Evolutionary conservation across 2,888 invertebrate species (phyloP).

Genomic region (Callyntrura sp.): DNA sequence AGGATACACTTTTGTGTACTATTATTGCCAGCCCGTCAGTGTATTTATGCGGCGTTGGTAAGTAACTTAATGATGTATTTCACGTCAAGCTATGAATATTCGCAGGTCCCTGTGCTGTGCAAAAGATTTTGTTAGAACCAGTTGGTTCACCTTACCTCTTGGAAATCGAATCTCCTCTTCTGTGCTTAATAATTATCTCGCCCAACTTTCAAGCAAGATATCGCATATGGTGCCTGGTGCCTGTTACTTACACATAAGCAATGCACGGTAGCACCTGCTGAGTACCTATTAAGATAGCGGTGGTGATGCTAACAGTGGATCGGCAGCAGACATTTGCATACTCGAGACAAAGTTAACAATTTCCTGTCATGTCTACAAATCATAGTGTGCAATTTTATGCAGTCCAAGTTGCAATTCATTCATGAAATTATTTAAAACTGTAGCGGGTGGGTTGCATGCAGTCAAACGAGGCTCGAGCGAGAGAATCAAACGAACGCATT

Average conservation of each 20-base stretch:
- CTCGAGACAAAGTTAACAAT: constrained; percentile 20
- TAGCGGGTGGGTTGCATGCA: background rate
- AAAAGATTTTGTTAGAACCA: constrained; percentile 39
- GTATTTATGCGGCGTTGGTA: constrained; percentile 15
- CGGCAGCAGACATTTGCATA: constrained; percentile 10
- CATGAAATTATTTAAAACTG: constrained; percentile 26
- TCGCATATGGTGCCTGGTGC: background rate
- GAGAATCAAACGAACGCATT: background rate
- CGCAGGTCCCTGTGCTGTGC: background rate
- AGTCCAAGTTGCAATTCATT: constrained; percentile 40
- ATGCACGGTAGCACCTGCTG: constrained; percentile 48
- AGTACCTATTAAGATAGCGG: constrained; percentile 16
- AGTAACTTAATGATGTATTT: background rate
- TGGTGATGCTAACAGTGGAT: background rate
- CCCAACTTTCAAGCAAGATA: constrained; percentile 15
- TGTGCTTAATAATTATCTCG: constrained; percentile 32
- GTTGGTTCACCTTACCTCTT: background rate
- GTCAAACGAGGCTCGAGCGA: background rate
- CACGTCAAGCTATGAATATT: background rate
- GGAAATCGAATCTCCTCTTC: constrained; percentile 4
- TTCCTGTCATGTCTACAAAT: constrained; percentile 37
- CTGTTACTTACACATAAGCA: background rate
- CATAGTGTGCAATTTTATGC: constrained; percentile 42
- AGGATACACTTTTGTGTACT: too few relatives aligned
- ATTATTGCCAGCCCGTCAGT: too few relatives aligned